phyloP scores from a whole-genome alignment of 2,113 vertebrate species.

The Myocastor coypus region DNA sequence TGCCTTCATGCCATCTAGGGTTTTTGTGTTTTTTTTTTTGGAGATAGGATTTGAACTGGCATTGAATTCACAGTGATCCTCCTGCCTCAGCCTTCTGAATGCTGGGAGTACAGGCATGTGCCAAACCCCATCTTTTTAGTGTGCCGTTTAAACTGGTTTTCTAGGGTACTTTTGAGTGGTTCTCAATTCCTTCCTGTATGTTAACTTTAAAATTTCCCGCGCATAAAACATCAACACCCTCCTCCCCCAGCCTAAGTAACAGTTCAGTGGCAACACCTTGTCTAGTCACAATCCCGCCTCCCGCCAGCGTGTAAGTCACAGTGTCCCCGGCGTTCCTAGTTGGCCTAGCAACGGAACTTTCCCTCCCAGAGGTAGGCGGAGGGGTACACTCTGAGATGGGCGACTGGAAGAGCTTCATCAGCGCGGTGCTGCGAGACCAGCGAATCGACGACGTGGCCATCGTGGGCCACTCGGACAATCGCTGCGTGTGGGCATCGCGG shows the following conservation, averaged over 20 bases:
- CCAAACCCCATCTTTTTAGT: neutral
- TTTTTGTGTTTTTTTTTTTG: neutral
- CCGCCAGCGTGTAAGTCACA: neutral
- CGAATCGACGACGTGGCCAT: constrained; percentile 80
- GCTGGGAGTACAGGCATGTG: neutral
- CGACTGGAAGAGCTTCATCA: constrained; percentile 82
- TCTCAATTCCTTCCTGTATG: neutral
- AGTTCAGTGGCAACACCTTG: neutral
- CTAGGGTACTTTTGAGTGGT: neutral
- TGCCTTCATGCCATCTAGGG: neutral
- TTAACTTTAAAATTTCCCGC: neutral
- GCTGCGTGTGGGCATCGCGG: constrained; percentile 72
- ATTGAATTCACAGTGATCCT: neutral
- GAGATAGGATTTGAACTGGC: neutral
- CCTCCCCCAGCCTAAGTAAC: neutral
- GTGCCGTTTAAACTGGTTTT: neutral
- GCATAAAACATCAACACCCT: neutral
- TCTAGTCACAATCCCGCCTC: neutral
- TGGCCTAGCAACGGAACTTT: accelerated
- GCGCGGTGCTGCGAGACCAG: constrained; percentile 80
- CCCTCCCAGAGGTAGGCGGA: neutral
- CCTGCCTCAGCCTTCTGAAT: neutral
- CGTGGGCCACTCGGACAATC: constrained; percentile 78
- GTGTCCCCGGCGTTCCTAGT: neutral
- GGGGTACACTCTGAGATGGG: constrained; percentile 51